Evolutionary conservation across 2,113 vertebrate species (phyloP).

Genomic region (Camelus bactrianus): DNA sequence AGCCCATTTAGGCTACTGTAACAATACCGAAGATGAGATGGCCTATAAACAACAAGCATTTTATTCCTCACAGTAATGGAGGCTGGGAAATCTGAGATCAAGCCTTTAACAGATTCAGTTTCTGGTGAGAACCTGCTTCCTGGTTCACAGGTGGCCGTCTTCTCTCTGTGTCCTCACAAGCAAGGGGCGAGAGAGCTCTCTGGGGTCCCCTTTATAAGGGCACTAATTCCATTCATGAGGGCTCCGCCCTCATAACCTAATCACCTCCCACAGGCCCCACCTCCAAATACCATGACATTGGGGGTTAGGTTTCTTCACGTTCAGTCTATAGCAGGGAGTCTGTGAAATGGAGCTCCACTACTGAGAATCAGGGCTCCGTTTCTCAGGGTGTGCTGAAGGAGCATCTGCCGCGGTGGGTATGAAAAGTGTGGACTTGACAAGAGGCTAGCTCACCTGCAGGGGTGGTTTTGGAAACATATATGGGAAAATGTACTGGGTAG

Average conservation of each 20-base stretch:
- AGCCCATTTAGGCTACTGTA: neutral
- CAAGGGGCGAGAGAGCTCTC: neutral
- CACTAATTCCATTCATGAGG: neutral
- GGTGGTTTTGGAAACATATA: neutral
- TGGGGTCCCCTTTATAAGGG: neutral
- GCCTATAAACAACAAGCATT: neutral
- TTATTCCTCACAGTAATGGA: neutral
- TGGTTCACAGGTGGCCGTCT: neutral
- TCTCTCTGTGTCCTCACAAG: neutral
- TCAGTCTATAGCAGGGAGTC: neutral
- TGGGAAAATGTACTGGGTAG: neutral
- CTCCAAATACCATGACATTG: neutral
- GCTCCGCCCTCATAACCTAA: neutral
- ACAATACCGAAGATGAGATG: neutral
- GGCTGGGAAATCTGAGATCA: neutral
- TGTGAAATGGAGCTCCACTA: neutral
- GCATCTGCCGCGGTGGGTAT: neutral
- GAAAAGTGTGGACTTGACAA: neutral
- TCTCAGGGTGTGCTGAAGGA: neutral
- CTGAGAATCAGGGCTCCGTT: neutral
- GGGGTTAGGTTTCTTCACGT: neutral
- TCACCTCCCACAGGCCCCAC: neutral
- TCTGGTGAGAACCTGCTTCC: neutral
- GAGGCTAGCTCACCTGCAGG: neutral
- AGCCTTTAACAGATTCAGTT: neutral